Conservation (phyloP, 2,113 vertebrate species). For the Ptilonorhynchus violaceus region DNA sequence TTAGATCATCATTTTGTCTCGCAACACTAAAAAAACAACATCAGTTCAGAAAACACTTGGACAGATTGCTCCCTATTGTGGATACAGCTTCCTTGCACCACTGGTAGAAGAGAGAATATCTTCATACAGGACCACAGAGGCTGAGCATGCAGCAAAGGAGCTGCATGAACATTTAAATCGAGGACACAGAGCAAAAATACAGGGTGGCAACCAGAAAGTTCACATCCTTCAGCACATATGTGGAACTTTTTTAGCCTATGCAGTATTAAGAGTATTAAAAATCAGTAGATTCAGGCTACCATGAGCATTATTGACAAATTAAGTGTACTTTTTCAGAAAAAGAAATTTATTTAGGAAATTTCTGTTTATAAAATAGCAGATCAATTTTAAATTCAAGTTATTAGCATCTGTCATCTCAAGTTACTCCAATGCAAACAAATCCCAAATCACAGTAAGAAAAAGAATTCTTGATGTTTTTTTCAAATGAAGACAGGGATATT, state of each 20-base stretch:
- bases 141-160: background rate
- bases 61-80: background rate
- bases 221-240: background rate
- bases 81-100: background rate
- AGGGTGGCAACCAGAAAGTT: background rate
- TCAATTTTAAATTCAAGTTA: background rate
- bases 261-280: background rate
- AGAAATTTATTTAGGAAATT: background rate
- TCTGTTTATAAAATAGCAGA: background rate
- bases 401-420: background rate
- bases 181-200: background rate
- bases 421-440: background rate
- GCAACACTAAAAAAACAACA: background rate
- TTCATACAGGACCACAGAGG: background rate
- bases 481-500: background rate
- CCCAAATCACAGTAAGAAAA: background rate
- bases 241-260: background rate
- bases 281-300: background rate
- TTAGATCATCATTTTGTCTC: background rate
- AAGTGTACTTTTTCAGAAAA: background rate
- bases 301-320: accelerated
- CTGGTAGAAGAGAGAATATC: background rate
- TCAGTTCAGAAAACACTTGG: background rate
- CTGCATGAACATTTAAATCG: background rate
- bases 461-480: background rate